Evolutionary conservation across 2,113 vertebrate genomes (phyloP), one percentile per base, ranked within the genome.

Genomic region (Oreochromis spilurus): DNA sequence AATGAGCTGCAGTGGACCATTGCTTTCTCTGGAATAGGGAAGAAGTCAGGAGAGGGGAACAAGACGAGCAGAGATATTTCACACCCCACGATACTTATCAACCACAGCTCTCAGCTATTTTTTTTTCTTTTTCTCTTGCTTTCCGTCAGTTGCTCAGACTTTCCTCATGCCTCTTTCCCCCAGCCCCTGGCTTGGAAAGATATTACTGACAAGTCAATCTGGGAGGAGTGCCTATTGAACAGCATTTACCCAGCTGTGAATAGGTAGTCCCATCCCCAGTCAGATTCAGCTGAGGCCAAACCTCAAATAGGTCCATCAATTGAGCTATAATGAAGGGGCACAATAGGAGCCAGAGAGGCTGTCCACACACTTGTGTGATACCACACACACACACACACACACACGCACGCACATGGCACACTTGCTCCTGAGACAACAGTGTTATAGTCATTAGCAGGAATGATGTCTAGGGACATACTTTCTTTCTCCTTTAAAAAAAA

Each of bases 131-230:
- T 50, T 31, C 57, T 82, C 55, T 52, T 79, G 38, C 52, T 79
- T 65, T 84, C 81, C 43, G n/a, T 87, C 82, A 86, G 70, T 86
- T 72, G 77, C 79, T 84, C 79, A 79, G 52, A 34, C 87, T 86
- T 91, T 65, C 38, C 84, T 67, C 82, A 6, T 84, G 26, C 60
- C n/a, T 79, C 45, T 75, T 85, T 82, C 31, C 57, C 72, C 43
- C n/a, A 85, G 84, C 70, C 21, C 43, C 83, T 84, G 84, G 81
- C 70, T 89, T 89, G 82, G 87, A 91, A 86, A 87, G 81, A 82
- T 90, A 91, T 92, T 90, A 91, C 89, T 93, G 88, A 89, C 83
- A 85, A 96, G 95, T 95, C 94, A 86, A 91, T 94, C 87, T 89
- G 89, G 75, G 89, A 94, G 77, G 89, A 84, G 80, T 83, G 87